Evolutionary conservation across 2,797 vertebrate species (phyloP).

Genomic region (Anas capensis): DNA sequence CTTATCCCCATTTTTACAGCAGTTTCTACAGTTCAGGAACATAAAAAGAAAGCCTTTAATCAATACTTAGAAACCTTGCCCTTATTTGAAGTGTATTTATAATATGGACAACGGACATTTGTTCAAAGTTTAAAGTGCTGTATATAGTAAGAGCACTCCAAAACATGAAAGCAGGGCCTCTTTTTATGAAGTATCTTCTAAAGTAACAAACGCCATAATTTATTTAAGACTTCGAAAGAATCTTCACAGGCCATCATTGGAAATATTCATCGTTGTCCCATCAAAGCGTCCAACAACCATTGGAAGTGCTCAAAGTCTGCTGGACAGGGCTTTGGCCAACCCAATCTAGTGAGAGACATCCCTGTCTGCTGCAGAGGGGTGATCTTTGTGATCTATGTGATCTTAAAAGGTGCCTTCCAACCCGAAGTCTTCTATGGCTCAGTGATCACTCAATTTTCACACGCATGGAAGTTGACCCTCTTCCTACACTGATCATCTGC

Average conservation of each 20-base stretch:
- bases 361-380: too few species aligned
- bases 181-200: neutral
- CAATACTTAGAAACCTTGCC: neutral
- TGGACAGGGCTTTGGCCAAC: too few species aligned
- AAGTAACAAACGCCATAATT: neutral
- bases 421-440: neutral
- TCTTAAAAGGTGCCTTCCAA: neutral
- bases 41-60: neutral
- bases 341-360: too few species aligned
- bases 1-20: neutral
- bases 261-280: too few species aligned
- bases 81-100: neutral
- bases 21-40: neutral
- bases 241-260: neutral
- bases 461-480: neutral
- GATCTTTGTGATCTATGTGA: too few species aligned
- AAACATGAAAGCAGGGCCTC: neutral
- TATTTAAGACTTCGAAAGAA: neutral
- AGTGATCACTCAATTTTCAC: neutral
- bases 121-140: neutral
- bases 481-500: neutral
- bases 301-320: too few species aligned
- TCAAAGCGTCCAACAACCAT: too few species aligned
- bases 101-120: neutral
- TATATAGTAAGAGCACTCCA: neutral